Percentiles rank a stretch among this genome's conserved stretches.
phyloP scores from a whole-genome alignment of 1,140 invertebrate species.

The Drosophila kohkoa region DNA sequence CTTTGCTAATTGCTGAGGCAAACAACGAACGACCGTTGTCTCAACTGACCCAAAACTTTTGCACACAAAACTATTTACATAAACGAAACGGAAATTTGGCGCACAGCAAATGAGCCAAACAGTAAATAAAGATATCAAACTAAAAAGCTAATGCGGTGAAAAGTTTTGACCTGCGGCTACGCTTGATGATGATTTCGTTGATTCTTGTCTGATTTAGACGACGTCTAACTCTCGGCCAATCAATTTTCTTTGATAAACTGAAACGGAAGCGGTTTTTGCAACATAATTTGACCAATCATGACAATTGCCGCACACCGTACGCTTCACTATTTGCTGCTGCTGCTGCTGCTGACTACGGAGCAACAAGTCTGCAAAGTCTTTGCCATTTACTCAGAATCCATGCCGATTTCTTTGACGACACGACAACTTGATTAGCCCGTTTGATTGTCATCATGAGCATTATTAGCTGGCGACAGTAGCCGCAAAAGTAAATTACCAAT shows the following conservation, averaged over 20 bases:
- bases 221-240: constrained; percentile 46
- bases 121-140: constrained; percentile 37
- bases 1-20: constrained; percentile 67
- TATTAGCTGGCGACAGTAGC: constrained; percentile 51
- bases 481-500: constrained; percentile 75
- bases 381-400: constrained; percentile 66
- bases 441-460: constrained; percentile 63
- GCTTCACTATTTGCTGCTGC: constrained; percentile 43
- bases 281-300: constrained; percentile 60
- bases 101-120: constrained; percentile 57
- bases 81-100: constrained; percentile 76
- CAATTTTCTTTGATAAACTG: constrained; percentile 76
- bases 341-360: no score
- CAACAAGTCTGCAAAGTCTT: neutral
- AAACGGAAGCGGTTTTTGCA: constrained; percentile 78
- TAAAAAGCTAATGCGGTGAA: constrained; percentile 4
- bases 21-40: constrained; percentile 44
- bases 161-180: constrained; percentile 27
- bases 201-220: constrained; percentile 15
- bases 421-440: constrained; percentile 66
- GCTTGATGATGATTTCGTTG: no score
- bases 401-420: constrained; percentile 77
- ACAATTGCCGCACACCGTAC: constrained; percentile 49
- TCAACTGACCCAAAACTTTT: constrained; percentile 65
- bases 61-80: constrained; percentile 56